Evolutionary conservation across 2,888 invertebrate species (phyloP), one percentile per base, ranked within the genome.

Genomic region (Cenopis cana): DNA sequence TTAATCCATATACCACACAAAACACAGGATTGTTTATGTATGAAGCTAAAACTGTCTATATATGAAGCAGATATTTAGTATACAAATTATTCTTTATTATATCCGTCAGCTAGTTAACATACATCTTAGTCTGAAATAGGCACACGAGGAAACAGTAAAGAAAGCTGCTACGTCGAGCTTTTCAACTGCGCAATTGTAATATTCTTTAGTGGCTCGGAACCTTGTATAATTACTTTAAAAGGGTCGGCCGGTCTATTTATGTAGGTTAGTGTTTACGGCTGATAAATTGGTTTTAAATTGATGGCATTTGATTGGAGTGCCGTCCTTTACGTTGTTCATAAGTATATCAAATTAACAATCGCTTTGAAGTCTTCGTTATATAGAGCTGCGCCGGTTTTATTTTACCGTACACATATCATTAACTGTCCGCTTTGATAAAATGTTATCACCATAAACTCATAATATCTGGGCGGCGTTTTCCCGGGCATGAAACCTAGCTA

Each of bases 171-270:
- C 12, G 6, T 3, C 46, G 46, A 46, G 8, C 46, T 14, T n/a
- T n/a, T 6, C 4, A 46, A n/a, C 46, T 46, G n/a, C n/a, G 50
- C 33, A 52, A 52, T 70, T 49, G 55, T 61, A 71, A 67, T 60
- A 56, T 66, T 11, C 50, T 50, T 60, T 67, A 61, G 33, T 60
- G 66, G 54, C 67, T 33, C n/a, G 17, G 20, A 61, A 66, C 69
- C 72, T 68, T 71, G 67, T 72, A 72, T 76, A 76, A 78, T 79
- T 77, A 78, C 49, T 69, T 72, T 69, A 65, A 72, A 72, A 69
- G 69, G 64, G 69, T 69, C 59, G 46, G 33, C 29, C 20, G 64
- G 55, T 72, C 29, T 55, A 60, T 69, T 64, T 69, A 57, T 60
- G 54, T 60, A 62, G 68, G 62, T 62, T 54, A 61, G 62, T 61